Evolutionary conservation across 2,113 vertebrate genomes (phyloP).

Genomic region (Speoplatyrhinus poulsoni): DNA sequence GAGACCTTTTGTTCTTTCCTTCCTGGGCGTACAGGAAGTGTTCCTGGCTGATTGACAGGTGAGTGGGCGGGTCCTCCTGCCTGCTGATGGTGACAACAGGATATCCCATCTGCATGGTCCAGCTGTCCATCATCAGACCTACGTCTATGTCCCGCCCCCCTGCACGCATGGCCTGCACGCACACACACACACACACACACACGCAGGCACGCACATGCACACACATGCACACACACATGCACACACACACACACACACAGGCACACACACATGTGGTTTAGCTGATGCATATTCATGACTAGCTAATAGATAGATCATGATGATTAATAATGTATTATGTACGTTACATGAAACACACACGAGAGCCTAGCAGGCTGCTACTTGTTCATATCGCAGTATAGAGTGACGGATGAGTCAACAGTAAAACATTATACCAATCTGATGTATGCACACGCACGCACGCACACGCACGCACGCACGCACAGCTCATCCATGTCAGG

Average conservation of each 20-base stretch:
- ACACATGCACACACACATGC: constrained; percentile 71
- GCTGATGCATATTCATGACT: background rate
- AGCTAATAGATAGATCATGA: too few species aligned
- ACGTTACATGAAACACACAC: background rate
- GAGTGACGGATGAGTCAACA: too few species aligned
- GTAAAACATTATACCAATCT: background rate
- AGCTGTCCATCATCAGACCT: constrained; percentile 94
- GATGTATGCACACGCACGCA: background rate
- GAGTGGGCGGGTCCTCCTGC: constrained; percentile 77
- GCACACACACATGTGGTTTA: background rate
- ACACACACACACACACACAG: constrained; percentile 9
- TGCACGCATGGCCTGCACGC: constrained; percentile 85
- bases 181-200: background rate
- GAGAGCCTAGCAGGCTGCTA: background rate
- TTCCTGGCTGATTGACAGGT: constrained; percentile 86
- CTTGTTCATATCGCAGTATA: background rate
- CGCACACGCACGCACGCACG: background rate
- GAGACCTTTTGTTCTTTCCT: constrained; percentile 17
- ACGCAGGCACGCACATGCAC: background rate
- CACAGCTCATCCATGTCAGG: background rate
- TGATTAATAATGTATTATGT: constrained; percentile 6
- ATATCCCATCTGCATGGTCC: constrained; percentile 98
- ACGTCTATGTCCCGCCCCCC: constrained; percentile 93
- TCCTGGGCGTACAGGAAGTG: constrained; percentile 91
- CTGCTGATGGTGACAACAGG: constrained; percentile 92